Evolutionary conservation across 2,888 invertebrate genomes (phyloP), one percentile per base, ranked within the genome.

Genomic region (Drosophila histrio): DNA sequence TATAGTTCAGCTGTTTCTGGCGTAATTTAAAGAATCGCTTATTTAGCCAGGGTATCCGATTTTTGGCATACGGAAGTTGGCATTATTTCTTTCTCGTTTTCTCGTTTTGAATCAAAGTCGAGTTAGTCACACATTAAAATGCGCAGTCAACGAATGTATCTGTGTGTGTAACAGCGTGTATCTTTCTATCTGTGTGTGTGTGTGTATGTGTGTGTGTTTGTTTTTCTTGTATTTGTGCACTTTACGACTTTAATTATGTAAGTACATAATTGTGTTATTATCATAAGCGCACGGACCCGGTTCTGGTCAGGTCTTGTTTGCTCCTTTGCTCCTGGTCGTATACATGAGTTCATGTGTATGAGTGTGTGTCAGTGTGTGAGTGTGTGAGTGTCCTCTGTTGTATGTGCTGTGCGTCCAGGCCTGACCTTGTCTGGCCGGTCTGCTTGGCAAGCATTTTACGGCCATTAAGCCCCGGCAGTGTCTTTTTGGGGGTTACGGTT

Each of bases 221-320:
- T 24, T 34, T 47, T 49, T 57, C 41, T 58, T 73, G 69, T 80
- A 52, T 67, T 65, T 80, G 79, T 65, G 67, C 77, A 85, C 79
- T 85, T 82, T 82, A 85, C 80, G 83, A 83, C 82, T 86, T 85
- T 85, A 82, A 82, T 86, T 86, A 82, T 76, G 80, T 85, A 78
- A 82, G 86, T 78, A 83, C 86, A 82, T 83, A 86, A 83, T 83
- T 83, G 80, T 82, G 84, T 86, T 86, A 86, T 82, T 83, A 86
- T 82, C 82, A 80, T 80, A 83, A 82, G 82, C 86, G 65, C 58
- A 64, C 43, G 63, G 67, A 60, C 67, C 21, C n/a, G 30, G n/a
- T 63, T 41, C 43, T 52, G 41, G 49, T 66, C 50, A 49, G 59
- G 60, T 44, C 30, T 57, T 41, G 39, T 30, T 32, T 54, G 54